A percentile compares a stretch with the other conserved stretches of the same genome.
phyloP scores from a whole-genome alignment of 2,113 vertebrate species.

The Thomomys bottae region DNA sequence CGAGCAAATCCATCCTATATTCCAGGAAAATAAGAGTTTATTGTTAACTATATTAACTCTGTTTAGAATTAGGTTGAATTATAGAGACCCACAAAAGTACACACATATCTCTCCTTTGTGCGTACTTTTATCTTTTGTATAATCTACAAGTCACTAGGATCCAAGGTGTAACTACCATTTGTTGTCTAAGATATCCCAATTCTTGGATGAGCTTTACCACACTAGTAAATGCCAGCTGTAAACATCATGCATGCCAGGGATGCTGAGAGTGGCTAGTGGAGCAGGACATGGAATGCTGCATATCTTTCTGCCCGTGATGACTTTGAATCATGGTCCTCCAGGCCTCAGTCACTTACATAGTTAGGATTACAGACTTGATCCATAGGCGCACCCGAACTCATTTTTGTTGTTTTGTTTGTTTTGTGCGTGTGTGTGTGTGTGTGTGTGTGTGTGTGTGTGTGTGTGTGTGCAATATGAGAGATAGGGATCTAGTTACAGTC shows the following conservation, averaged over 20 bases:
- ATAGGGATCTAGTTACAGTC: no score
- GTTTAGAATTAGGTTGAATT: neutral
- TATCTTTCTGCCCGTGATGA: no score
- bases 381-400: no score
- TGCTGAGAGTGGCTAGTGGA: neutral
- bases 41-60: neutral
- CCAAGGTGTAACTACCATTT: neutral
- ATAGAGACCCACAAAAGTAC: neutral
- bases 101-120: neutral
- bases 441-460: no score
- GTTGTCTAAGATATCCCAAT: neutral
- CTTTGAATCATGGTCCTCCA: no score
- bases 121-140: neutral
- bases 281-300: neutral
- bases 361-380: neutral
- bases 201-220: neutral
- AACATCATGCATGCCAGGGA: neutral
- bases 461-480: no score
- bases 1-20: neutral
- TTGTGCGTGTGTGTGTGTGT: no score
- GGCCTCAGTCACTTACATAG: no score
- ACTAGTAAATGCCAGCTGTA: neutral
- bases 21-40: neutral
- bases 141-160: neutral
- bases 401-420: no score